Evolutionary conservation across 1,140 invertebrate species (phyloP), one percentile per base, ranked within the genome.

Genomic region (Polypedilum vanderplanki): DNA sequence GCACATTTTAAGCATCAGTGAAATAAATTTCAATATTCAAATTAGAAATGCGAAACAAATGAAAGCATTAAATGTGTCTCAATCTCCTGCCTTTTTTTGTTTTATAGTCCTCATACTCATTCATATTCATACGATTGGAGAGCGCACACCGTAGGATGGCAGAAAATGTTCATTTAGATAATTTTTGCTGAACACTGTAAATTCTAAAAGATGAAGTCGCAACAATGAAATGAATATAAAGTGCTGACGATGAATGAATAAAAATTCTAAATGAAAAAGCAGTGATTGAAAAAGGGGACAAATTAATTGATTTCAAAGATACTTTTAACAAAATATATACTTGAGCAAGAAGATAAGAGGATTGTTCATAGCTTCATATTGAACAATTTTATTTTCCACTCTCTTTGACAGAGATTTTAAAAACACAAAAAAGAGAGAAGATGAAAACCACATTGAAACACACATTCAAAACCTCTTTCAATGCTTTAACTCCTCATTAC

Each of bases 221-320:
- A 57, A 57, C 46, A 57, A 57, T 57, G 46, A 57, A 57, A 57
- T 57, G 46, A 57, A 57, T 57, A 57, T 57, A 57, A 57, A 57
- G 46, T 57, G 46, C 46, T 57, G 46, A 57, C 46, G 46, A 57
- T 57, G 46, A 57, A 57, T 57, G n/a, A 57, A n/a, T n/a, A 33
- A 33, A 33, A 33, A 57, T 57, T 57, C n/a, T 57, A 57, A 57
- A 57, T 57, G 46, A n/a, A n/a, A 57, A n/a, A 57, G 5, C 24
- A 46, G 12, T 57, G 46, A 57, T 12, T 57, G 12, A 57, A 57
- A 57, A 57, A 22, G 20, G 65, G 20, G 65, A 20, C 17, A 70
- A 70, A 70, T 70, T 70, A 70, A 70, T 70, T 70, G 65, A 70
- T 70, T 70, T 70, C 20, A 70, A 22, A 70, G 20, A 20, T 70